These are phyloP conservation scores for Periplaneta americana DNA, from an alignment of 1,140 invertebrate genomes.

Conservation along the genomic window DNA sequence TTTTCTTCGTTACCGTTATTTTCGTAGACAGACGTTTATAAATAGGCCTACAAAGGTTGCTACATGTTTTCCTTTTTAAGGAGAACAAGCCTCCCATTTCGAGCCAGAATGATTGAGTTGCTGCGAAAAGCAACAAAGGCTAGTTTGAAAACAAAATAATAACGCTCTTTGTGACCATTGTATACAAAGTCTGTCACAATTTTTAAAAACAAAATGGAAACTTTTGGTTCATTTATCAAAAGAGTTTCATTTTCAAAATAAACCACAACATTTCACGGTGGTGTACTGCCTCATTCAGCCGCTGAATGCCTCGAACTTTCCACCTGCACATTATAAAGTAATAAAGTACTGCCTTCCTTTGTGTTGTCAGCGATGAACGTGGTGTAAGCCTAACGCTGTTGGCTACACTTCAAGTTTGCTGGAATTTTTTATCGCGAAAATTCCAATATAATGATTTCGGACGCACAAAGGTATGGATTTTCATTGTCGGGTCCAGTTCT, in stretches of 20 bases:
- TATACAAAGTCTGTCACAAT: background rate
- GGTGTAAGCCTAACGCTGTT: no score
- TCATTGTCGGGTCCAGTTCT: no score
- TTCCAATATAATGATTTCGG: no score
- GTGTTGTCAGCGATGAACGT: no score
- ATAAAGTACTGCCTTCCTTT: no score
- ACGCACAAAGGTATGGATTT: no score
- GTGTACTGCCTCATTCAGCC: no score
- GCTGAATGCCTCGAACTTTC: no score
- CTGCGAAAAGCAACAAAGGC: background rate
- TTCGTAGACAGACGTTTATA: background rate
- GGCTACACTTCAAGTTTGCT: no score
- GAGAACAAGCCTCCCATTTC: background rate
- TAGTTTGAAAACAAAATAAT: background rate
- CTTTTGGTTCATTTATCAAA: background rate
- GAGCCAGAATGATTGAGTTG: background rate
- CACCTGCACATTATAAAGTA: no score
- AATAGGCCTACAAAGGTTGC: background rate
- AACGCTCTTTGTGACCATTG: background rate
- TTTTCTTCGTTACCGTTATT: background rate
- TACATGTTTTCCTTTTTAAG: background rate
- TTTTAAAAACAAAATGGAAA: background rate
- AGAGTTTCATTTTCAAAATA: background rate
- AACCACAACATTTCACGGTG: background rate
- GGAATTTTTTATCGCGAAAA: no score